Conservation (phyloP, 2,113 vertebrate genomes). For the Hippocampus guttulatus region DNA sequence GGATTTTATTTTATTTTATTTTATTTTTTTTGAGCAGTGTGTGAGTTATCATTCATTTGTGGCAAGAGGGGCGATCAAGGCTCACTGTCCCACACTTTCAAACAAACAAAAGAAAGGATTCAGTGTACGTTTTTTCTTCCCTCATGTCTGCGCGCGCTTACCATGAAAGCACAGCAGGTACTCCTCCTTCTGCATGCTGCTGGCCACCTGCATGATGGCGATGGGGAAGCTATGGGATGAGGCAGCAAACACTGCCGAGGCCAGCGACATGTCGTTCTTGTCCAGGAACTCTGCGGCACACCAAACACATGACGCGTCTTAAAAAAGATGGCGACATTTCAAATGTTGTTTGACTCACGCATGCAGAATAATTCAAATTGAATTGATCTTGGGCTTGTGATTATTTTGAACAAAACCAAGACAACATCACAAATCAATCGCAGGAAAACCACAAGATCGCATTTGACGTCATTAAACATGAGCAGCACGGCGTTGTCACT, state of each 20-base stretch:
- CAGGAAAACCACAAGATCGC: too few species aligned
- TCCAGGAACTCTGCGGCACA: constrained; percentile 87
- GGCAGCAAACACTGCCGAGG: constrained; percentile 87
- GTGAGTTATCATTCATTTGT: neutral
- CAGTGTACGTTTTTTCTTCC: neutral
- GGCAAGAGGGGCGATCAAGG: too few species aligned
- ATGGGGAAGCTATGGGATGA: constrained; percentile 95
- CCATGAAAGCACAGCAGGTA: constrained; percentile 97
- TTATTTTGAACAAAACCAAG: too few species aligned
- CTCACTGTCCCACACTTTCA: too few species aligned
- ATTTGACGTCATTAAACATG: neutral
- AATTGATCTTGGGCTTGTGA: too few species aligned
- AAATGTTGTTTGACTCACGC: too few species aligned
- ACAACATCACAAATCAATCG: too few species aligned
- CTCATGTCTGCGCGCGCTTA: constrained; percentile 40
- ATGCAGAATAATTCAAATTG: too few species aligned
- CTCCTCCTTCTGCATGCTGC: constrained; percentile 88
- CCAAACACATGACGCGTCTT: neutral
- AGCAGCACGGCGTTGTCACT: neutral
- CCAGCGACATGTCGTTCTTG: constrained; percentile 92
- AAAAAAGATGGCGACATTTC: too few species aligned
- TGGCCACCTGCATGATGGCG: constrained; percentile 91
- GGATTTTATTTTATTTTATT: neutral
- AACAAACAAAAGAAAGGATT: too few species aligned
- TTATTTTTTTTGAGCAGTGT: neutral